phyloP scores from a whole-genome alignment of 2,888 invertebrate species.

The Rhagium mordax region DNA sequence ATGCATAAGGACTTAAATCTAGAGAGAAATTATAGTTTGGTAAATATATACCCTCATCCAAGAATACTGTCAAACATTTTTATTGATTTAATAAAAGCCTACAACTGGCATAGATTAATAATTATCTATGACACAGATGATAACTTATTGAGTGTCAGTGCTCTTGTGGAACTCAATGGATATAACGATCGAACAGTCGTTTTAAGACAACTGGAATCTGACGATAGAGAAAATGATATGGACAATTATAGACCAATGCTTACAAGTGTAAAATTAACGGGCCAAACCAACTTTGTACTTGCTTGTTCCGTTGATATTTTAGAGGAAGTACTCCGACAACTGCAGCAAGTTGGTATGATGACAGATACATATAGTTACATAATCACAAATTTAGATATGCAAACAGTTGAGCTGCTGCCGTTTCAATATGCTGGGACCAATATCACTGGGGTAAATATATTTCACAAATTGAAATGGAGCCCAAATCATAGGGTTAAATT shows the following conservation, averaged over 20 bases:
- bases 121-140: constrained; percentile 83
- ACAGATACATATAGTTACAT: constrained; percentile 73
- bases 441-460: constrained; percentile 72
- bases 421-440: constrained; percentile 75
- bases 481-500: no score
- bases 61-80: constrained; percentile 74
- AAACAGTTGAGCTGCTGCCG: constrained; percentile 73
- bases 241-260: constrained; percentile 63
- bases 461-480: no score
- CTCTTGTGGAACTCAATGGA: constrained; percentile 67
- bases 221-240: constrained; percentile 4
- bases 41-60: constrained; percentile 94
- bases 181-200: constrained; percentile 68
- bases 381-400: constrained; percentile 74
- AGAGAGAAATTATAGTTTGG: constrained; percentile 68
- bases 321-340: constrained; percentile 71
- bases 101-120: constrained; percentile 88
- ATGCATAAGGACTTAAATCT: constrained; percentile 78
- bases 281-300: constrained; percentile 71
- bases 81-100: constrained; percentile 78
- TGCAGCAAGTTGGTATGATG: constrained; percentile 76
- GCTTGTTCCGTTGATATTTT: constrained; percentile 72
- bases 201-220: constrained; percentile 75
- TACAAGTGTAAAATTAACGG: constrained; percentile 69
- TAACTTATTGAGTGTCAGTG: constrained; percentile 72